Evolutionary conservation across 2,888 invertebrate species (phyloP).

Genomic region (Galeopsomyia nigrocyanea): DNA sequence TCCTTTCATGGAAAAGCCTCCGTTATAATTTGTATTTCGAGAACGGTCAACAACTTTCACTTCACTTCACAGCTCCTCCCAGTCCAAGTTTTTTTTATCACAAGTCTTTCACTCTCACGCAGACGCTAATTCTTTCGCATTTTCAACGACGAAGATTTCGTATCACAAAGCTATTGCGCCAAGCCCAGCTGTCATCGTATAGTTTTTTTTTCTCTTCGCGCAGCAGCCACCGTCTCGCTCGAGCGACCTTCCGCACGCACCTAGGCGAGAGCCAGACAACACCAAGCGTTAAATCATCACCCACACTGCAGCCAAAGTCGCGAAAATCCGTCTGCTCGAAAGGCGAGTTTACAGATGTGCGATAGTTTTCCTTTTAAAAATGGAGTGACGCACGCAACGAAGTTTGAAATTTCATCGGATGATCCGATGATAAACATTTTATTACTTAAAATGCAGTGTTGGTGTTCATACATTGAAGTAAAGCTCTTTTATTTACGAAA

Average conservation of each 20-base stretch:
- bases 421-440: too few relatives aligned
- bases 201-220: not conserved
- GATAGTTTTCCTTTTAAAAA: not conserved
- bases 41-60: constrained; percentile 32
- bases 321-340: constrained; percentile 41
- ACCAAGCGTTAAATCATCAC: too few relatives aligned
- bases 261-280: not conserved
- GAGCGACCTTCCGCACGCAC: not conserved
- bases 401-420: too few relatives aligned
- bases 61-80: constrained; percentile 25
- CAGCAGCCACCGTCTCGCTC: not conserved
- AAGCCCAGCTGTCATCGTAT: too few relatives aligned
- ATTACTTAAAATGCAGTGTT: too few relatives aligned
- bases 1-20: constrained; percentile 39
- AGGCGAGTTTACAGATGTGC: constrained; percentile 2
- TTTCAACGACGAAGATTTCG: too few relatives aligned
- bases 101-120: not conserved
- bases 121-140: not conserved
- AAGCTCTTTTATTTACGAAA: too few relatives aligned
- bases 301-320: too few relatives aligned
- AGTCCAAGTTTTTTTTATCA: constrained; percentile 11
- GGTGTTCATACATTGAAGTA: too few relatives aligned
- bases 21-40: constrained; percentile 21
- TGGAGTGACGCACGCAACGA: too few relatives aligned
- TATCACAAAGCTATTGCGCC: too few relatives aligned